Evolutionary conservation across 2,888 invertebrate species (phyloP).

Genomic region (Malachius bipustulatus): DNA sequence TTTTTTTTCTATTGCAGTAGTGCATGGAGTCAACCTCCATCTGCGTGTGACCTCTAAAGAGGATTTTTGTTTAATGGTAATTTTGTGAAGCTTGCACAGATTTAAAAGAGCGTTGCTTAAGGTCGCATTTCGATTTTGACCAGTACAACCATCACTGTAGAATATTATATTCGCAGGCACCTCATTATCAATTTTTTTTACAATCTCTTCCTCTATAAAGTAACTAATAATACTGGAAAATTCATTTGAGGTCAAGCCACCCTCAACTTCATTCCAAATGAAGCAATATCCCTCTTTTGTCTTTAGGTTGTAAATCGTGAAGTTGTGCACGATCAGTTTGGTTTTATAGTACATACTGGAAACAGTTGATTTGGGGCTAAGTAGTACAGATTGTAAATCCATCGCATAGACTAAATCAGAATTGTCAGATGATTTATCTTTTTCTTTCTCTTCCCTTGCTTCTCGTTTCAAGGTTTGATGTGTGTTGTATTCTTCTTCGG

Average conservation of each 20-base stretch:
- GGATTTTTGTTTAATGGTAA: slow-evolving; percentile 1
- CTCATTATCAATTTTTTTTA: not conserved
- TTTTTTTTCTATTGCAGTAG: no score
- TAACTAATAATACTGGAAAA: not conserved
- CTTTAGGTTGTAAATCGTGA: slow-evolving; percentile 1
- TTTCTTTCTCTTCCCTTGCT: slow-evolving; percentile 2
- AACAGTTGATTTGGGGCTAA: slow-evolving; percentile 1
- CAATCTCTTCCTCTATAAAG: slow-evolving; percentile 1
- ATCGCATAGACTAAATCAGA: slow-evolving; percentile 2
- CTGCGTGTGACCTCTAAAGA: slow-evolving; percentile 3
- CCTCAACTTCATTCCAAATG: slow-evolving; percentile 2
- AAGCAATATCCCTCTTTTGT: slow-evolving; percentile 1
- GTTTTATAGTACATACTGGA: slow-evolving; percentile 3
- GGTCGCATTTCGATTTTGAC: slow-evolving; percentile 1
- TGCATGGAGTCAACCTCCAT: slow-evolving; percentile 3
- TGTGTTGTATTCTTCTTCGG: not conserved
- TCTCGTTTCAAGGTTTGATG: slow-evolving; percentile 1
- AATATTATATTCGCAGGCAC: no score
- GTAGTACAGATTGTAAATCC: not conserved
- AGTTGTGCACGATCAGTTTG: not conserved
- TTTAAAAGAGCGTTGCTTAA: slow-evolving; percentile 3
- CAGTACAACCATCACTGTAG: slow-evolving; percentile 3
- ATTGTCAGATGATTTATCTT: slow-evolving; percentile 1
- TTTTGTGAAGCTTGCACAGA: slow-evolving; percentile 2
- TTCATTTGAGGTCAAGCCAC: no score